Conservation (phyloP, 2,888 invertebrate genomes). For the Tribolium freemani region DNA sequence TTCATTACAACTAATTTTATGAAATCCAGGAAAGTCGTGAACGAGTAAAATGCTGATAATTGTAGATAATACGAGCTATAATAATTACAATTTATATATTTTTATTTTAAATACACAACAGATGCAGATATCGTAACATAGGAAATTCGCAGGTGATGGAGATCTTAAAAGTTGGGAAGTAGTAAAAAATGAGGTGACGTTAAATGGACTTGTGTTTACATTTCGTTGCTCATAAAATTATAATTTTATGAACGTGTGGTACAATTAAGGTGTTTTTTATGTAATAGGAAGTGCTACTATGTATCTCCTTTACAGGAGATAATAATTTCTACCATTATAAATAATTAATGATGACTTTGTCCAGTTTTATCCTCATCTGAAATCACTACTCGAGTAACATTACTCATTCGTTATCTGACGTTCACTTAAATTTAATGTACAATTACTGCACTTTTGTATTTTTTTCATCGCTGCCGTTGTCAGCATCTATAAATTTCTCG, state of each 20-base stretch:
- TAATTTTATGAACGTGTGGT: not conserved
- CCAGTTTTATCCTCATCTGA: constrained; percentile 16
- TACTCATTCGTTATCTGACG: constrained; percentile 29
- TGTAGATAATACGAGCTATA: too few relatives aligned
- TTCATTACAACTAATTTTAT: not conserved
- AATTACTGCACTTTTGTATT: constrained; percentile 30
- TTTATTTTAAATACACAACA: not conserved
- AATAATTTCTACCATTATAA: constrained; percentile 9
- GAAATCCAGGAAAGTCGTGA: not conserved
- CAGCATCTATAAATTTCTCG: constrained; percentile 45
- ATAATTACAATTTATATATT: not conserved
- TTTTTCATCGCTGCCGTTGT: constrained; percentile 33
- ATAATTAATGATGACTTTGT: constrained; percentile 20
- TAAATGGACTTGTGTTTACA: not conserved
- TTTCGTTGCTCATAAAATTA: not conserved
- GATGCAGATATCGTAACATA: not conserved
- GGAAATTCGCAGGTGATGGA: not conserved
- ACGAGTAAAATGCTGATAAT: not conserved
- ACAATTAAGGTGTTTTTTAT: not conserved
- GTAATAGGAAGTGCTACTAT: not conserved
- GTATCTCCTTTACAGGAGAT: not conserved
- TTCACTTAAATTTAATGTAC: constrained; percentile 30
- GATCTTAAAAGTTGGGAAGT: not conserved
- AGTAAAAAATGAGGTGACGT: not conserved
- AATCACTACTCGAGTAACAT: constrained; percentile 21